Conservation (phyloP, 2,797 vertebrate species). For the Pelochelys cantorii region DNA sequence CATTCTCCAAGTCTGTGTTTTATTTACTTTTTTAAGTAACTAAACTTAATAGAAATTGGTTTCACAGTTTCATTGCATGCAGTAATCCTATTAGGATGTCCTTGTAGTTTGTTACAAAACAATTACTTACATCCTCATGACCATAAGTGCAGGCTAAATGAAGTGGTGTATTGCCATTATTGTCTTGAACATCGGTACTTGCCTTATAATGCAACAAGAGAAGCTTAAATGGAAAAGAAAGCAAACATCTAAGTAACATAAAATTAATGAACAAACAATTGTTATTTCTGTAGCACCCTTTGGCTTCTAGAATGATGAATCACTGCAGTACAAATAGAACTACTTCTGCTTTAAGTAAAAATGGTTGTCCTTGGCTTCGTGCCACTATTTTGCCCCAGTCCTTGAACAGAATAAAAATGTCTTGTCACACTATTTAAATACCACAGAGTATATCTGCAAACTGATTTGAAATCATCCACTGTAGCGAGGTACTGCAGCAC, state of each 20-base stretch:
- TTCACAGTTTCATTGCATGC: conserved; percentile 24
- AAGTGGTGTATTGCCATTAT: conserved; percentile 92
- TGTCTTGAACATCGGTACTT: conserved; percentile 90
- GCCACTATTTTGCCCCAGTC: neutral
- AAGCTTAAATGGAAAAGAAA: conserved; percentile 82
- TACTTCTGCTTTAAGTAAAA: neutral
- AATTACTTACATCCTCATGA: conserved; percentile 93
- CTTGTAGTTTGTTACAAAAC: conserved; percentile 44
- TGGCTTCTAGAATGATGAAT: conserved; percentile 33
- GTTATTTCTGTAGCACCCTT: neutral
- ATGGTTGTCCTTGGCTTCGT: neutral
- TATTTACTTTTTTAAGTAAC: neutral
- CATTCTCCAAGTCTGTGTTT: neutral
- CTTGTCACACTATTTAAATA: neutral
- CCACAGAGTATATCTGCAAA: neutral
- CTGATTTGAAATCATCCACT: neutral
- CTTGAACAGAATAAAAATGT: neutral
- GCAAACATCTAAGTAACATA: conserved; percentile 28
- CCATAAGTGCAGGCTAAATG: conserved; percentile 95
- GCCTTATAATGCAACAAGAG: conserved; percentile 95
- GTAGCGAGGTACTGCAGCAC: conserved; percentile 7
- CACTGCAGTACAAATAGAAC: neutral
- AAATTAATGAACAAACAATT: conserved; percentile 11
- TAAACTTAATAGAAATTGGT: neutral
- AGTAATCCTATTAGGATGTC: neutral